A percentile compares a stretch with the other conserved stretches of the same genome.
Conservation (phyloP, 2,888 invertebrate genomes). For the Miltochrista miniata region DNA sequence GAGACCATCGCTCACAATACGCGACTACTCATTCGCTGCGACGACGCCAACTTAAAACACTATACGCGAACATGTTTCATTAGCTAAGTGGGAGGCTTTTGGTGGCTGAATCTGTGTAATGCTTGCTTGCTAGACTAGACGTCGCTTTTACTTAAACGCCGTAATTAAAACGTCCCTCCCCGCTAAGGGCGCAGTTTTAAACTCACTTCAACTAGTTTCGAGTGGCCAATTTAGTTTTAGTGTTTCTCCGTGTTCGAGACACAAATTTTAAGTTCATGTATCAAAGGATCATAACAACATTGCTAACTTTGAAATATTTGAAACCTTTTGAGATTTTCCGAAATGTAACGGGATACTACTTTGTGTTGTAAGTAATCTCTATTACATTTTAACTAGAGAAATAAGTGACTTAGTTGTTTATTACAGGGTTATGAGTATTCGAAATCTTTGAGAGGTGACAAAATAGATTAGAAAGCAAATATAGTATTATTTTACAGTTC, state of each 20-base stretch:
- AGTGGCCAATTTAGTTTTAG: constrained; percentile 80
- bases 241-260: constrained; percentile 64
- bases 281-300: constrained; percentile 33
- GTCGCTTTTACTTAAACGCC: constrained; percentile 82
- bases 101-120: constrained; percentile 82
- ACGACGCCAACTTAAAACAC: constrained; percentile 72
- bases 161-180: constrained; percentile 78
- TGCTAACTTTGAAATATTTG: constrained; percentile 18
- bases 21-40: constrained; percentile 47
- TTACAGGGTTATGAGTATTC: too few species aligned
- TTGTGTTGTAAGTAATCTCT: too few species aligned
- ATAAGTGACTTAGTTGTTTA: too few species aligned
- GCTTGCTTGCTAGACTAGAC: constrained; percentile 76
- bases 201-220: constrained; percentile 75
- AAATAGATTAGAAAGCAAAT: too few species aligned
- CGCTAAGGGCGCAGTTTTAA: constrained; percentile 77
- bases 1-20: constrained; percentile 67
- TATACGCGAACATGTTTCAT: constrained; percentile 84
- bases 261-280: constrained; percentile 46
- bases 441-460: too few species aligned
- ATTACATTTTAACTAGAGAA: too few species aligned
- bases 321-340: constrained; percentile 5
- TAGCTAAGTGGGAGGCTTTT: constrained; percentile 84
- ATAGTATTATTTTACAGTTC: too few species aligned
- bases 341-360: not conserved